phyloP scores from a whole-genome alignment of 2,797 vertebrate species.

The Propithecus perrieri region DNA sequence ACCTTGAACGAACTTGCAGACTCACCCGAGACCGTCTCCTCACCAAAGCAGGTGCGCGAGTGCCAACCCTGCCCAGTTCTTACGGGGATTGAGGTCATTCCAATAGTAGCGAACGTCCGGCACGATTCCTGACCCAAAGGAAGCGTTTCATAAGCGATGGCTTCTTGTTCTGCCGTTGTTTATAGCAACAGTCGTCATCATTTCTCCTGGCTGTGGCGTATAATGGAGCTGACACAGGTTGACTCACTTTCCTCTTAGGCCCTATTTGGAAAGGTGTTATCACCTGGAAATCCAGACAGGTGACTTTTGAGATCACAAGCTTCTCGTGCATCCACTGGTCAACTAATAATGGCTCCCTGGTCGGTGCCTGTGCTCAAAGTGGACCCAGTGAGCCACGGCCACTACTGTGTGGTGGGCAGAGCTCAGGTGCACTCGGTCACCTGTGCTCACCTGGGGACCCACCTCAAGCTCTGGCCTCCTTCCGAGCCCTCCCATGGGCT shows the following conservation, averaged over 20 bases:
- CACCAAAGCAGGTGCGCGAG: too few relatives aligned
- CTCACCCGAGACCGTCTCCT: not conserved
- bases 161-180: not conserved
- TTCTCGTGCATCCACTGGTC: not conserved
- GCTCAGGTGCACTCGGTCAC: not conserved
- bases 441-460: not conserved
- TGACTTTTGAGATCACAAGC: not conserved
- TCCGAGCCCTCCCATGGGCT: not conserved
- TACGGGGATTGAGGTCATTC: not conserved
- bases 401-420: fast-evolving
- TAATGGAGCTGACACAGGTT: not conserved
- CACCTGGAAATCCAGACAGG: not conserved
- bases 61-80: fast-evolving
- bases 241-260: slow-evolving; percentile 10
- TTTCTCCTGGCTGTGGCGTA: not conserved
- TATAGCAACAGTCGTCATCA: fast-evolving
- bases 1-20: not conserved
- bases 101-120: not conserved
- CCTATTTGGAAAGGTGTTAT: not conserved
- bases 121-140: not conserved
- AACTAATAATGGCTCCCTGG: too few relatives aligned
- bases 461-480: not conserved
- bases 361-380: not conserved
- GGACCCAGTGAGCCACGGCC: too few relatives aligned
- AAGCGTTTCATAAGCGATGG: not conserved